Evolutionary conservation across 2,797 vertebrate species (phyloP).

Genomic region (Chromobotia macracanthus): DNA sequence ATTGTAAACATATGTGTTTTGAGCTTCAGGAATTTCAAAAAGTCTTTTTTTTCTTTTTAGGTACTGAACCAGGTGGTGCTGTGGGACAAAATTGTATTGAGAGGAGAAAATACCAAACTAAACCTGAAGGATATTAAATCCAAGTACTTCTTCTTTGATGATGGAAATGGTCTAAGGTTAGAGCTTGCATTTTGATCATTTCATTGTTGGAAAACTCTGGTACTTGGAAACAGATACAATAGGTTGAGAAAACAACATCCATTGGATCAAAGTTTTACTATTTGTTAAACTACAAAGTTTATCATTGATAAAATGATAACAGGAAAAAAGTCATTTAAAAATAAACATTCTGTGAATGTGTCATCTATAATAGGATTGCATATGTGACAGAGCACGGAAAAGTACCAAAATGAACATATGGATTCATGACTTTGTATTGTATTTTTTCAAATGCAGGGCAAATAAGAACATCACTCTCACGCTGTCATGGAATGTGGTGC

Average conservation of each 20-base stretch:
- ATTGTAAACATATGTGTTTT: background rate
- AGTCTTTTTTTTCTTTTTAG: conserved; percentile 68
- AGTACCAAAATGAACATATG: background rate
- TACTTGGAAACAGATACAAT: background rate
- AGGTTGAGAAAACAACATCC: too few relatives aligned
- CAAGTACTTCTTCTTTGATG: conserved; percentile 98
- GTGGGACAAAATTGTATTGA: conserved; percentile 95
- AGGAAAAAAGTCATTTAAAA: background rate
- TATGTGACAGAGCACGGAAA: too few relatives aligned
- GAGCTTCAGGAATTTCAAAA: background rate
- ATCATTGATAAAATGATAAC: background rate
- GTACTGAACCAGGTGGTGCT: conserved; percentile 96
- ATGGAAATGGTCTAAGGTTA: conserved; percentile 95
- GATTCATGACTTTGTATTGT: background rate
- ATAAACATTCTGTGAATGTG: background rate
- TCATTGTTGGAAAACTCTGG: background rate
- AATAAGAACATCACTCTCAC: conserved; percentile 96
- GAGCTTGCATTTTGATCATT: conserved; percentile 59
- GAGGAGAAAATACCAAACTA: conserved; percentile 91
- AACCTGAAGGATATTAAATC: conserved; percentile 92
- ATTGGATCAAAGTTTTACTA: too few relatives aligned
- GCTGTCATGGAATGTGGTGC: conserved; percentile 97
- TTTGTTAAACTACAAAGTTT: background rate
- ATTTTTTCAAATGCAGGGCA: conserved; percentile 75
- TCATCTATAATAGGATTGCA: too few relatives aligned